Percentiles rank a stretch among this genome's conserved stretches.
Conservation (phyloP, 2,797 vertebrate species). For the Pogonophryne albipinna region DNA sequence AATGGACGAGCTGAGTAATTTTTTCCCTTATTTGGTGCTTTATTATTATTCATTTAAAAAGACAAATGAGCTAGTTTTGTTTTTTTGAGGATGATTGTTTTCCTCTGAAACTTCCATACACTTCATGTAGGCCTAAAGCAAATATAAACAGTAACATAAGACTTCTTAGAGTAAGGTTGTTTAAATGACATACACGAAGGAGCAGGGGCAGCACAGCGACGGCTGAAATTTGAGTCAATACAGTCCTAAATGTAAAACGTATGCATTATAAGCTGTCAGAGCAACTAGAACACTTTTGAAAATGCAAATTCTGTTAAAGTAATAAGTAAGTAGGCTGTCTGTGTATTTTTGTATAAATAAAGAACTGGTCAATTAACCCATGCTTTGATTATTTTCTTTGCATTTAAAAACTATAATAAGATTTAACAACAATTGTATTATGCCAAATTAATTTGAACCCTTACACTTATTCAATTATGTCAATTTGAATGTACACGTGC, state of each 20-base stretch:
- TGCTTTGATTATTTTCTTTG: neutral
- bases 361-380: neutral
- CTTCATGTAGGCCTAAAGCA: neutral
- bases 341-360: neutral
- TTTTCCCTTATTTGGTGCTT: neutral
- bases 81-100: neutral
- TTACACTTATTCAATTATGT: neutral
- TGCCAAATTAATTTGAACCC: neutral
- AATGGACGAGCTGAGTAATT: conserved; percentile 8
- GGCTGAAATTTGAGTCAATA: conserved; percentile 10
- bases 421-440: neutral
- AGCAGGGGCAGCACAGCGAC: neutral
- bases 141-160: neutral
- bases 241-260: conserved; percentile 25
- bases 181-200: conserved; percentile 4
- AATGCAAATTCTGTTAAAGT: neutral
- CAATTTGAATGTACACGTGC: conserved; percentile 12
- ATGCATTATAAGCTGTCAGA: conserved; percentile 3
- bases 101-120: neutral
- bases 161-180: neutral
- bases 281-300: neutral
- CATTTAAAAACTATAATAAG: neutral
- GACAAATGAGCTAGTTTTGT: neutral
- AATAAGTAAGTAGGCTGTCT: too few relatives aligned
- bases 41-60: conserved; percentile 1